Conservation (phyloP, 2,797 vertebrate species). For the Rhinoraja longicauda region DNA sequence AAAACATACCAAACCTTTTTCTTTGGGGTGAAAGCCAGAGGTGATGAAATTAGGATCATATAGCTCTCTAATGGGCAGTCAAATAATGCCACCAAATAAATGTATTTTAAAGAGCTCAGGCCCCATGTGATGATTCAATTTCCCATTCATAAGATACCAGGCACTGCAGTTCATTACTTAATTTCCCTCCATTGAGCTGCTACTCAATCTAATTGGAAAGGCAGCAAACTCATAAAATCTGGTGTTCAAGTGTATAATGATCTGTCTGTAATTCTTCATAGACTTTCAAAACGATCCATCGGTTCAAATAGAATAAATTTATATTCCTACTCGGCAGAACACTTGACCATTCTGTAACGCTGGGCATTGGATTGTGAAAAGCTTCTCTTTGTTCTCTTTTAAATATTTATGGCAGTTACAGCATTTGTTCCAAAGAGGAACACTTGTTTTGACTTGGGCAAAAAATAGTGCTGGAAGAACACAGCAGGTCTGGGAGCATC, state of each 20-base stretch:
- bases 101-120: conserved; percentile 1
- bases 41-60: not conserved
- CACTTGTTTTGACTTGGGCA: not conserved
- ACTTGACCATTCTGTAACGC: not conserved
- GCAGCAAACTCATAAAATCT: not conserved
- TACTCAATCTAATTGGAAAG: not conserved
- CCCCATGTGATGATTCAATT: not conserved
- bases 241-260: conserved; percentile 16
- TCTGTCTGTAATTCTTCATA: conserved; percentile 13
- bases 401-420: not conserved
- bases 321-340: not conserved
- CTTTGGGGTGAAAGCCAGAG: not conserved
- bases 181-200: not conserved
- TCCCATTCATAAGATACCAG: not conserved
- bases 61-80: not conserved
- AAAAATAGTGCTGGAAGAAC: too few relatives aligned
- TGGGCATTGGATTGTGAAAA: not conserved
- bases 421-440: not conserved
- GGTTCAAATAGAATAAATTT: not conserved
- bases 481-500: too few relatives aligned
- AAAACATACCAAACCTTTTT: not conserved
- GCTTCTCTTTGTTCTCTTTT: not conserved
- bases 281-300: not conserved
- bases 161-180: not conserved
- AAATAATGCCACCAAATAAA: not conserved